Evolutionary conservation across 30 jellyfish, hydroid and myxozoan genomes (phyloP), one percentile per base, ranked within the genome.

Genomic region (Aurelia sp.): DNA sequence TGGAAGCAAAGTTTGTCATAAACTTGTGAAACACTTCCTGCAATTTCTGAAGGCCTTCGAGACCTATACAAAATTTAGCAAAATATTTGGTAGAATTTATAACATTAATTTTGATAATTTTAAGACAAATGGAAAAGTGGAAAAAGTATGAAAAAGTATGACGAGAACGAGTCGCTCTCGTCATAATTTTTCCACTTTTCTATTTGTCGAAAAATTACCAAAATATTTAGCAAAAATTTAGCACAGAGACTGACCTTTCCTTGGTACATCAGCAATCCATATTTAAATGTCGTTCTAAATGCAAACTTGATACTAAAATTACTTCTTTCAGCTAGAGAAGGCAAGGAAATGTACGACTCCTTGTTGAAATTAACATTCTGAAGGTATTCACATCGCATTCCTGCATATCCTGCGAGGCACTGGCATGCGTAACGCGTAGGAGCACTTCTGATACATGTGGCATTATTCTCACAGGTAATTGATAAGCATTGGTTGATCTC

Each of bases 401-500:
- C 91, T 30, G 74, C 22, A 63, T 81, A 81, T 20, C 91, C 91
- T 64, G 68, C 78, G 57, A 58, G 65, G 57, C 91, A 81, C 3
- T 64, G 72, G 52, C 91, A 81, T 72, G 33, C 38, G 51, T 81
- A 81, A 24, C 21, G 84, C 22, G 76, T 65, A 21, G 91, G 74
- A 13, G 91, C 68, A 16, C 41, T 52, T 9, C 91, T 82, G 62
- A 66, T 31, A 60, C 93, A 84, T 2, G 88, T 84, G 20, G 82
- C 77, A 57, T 84, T 84, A 51, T 84, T 84, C 47, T 75, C 48
- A 60, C 97, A 90, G 1, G 92, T 38, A 48, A 64, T 70, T 18
- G 76, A 27, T n/a, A 69, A 71, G 75, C 97, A 90, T 60, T 76
- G 87, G 60, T 83, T 67, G 21, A 84, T 30, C 63, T 66, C 78